These are phyloP conservation scores for Trichomalopsis sarcophagae DNA, from an alignment of 1,140 invertebrate species.

Conservation along the genomic window DNA sequence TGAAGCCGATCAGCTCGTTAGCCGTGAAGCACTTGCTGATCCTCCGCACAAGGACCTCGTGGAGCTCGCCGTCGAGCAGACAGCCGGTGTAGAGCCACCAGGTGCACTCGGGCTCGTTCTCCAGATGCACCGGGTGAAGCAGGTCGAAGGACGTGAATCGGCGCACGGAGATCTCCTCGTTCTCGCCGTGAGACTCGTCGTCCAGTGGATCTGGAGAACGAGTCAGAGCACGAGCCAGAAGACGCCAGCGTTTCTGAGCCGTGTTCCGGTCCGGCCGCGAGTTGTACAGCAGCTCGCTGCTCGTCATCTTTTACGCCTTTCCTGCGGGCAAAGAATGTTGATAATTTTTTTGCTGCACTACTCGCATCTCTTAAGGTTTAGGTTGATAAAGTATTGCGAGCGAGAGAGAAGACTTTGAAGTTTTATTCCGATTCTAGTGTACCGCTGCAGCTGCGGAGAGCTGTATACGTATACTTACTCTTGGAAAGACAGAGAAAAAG, in stretches of 20 bases:
- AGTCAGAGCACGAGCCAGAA: conserved; percentile 81
- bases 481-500: neutral
- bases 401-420: neutral
- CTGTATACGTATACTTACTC: no score
- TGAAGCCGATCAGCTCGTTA: conserved; percentile 87
- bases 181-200: conserved; percentile 66
- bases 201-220: conserved; percentile 67
- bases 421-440: neutral
- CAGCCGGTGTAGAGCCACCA: conserved; percentile 76
- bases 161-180: conserved; percentile 74
- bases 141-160: conserved; percentile 78
- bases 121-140: conserved; percentile 66
- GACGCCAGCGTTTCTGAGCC: conserved; percentile 81
- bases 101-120: conserved; percentile 59
- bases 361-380: no score
- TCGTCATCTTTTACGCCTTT: neutral
- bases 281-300: neutral
- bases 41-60: conserved; percentile 77
- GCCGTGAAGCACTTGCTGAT: conserved; percentile 80
- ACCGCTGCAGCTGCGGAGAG: no score
- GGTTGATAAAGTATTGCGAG: neutral
- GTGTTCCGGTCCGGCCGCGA: conserved; percentile 53
- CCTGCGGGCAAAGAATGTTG: neutral
- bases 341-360: no score
- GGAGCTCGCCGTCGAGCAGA: conserved; percentile 69